Evolutionary conservation across 2,113 vertebrate species (phyloP), one percentile per base, ranked within the genome.

Genomic region (Salminus brasiliensis): DNA sequence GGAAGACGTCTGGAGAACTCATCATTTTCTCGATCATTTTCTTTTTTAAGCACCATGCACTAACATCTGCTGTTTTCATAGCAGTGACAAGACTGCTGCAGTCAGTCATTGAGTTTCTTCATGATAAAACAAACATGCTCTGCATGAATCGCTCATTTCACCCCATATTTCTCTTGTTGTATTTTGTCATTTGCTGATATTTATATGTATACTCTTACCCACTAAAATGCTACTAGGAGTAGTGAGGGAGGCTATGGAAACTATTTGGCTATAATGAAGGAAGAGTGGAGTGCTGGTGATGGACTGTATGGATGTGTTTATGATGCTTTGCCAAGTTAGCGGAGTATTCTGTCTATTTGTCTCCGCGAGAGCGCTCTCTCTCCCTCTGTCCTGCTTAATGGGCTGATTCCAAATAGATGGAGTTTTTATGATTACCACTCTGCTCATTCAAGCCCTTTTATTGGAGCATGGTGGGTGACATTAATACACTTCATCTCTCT

Each of bases 321-420:
- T 66, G 43, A 69, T 73, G 69, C 79, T 65, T 74, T 71, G 16
- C 67, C 11, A 55, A 55, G 74, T 80, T 85, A 77, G 72, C 63
- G 12, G 67, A 74, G 73, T 80, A 79, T 77, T 41, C 78, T 76
- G 72, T 80, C 60, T 82, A 76, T 85, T 80, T 83, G 73, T 85
- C 72, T 82, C 60, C 69, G 41, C 43, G 15, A 67, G 52, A 21
- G 27, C 47, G 34, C 70, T 74, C 72, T 68, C 72, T 49, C 55
- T 80, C 74, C 52, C 81, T 68, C 75, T 71, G 53, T 32, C 74
- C 72, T 85, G 81, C 69, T 81, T 83, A 83, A 85, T 85, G 84
- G 81, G 52, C 73, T 81, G 84, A 72, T 66, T 80, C 69, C 67
- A 76, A 74, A 81, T 77, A 85, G 74, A 85, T 83, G 65, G 78